These are phyloP conservation scores for Nymphicus hollandicus DNA, from an alignment of 2,113 vertebrate species.

Conservation along the genomic window DNA sequence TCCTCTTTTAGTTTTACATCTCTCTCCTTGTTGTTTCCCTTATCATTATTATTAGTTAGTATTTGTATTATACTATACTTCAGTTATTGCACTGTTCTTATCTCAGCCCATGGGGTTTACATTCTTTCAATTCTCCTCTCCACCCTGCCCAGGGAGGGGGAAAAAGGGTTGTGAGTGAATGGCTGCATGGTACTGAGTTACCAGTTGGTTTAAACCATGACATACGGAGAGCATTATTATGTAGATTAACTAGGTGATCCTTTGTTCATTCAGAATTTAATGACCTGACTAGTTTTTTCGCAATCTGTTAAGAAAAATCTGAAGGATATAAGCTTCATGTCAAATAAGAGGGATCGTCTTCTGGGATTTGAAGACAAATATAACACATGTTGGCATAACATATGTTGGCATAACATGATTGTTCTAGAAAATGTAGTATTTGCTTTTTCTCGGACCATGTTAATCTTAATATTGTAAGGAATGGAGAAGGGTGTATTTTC, in stretches of 20 bases:
- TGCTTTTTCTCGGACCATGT: not conserved
- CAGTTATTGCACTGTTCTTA: not conserved
- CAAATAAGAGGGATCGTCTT: not conserved
- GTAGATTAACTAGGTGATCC: not conserved
- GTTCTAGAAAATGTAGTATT: not conserved
- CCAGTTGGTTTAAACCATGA: not conserved
- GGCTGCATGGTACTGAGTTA: not conserved
- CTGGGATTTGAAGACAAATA: not conserved
- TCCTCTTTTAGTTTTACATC: not conserved
- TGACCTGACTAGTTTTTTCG: not conserved
- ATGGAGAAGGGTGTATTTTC: not conserved
- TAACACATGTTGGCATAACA: not conserved
- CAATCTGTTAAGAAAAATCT: not conserved
- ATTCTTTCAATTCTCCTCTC: not conserved
- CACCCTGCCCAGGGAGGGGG: not conserved
- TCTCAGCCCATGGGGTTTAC: not conserved
- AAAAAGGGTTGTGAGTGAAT: not conserved
- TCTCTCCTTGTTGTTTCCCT: not conserved
- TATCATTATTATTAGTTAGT: not conserved
- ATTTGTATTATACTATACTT: not conserved
- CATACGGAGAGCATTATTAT: not conserved
- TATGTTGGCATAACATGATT: not conserved
- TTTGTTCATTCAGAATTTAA: not conserved
- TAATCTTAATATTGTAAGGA: not conserved
- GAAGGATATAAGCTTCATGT: not conserved